These are phyloP conservation scores for Blomia tropicalis DNA, from an alignment of 2,888 invertebrate species.

Conservation along the genomic window DNA sequence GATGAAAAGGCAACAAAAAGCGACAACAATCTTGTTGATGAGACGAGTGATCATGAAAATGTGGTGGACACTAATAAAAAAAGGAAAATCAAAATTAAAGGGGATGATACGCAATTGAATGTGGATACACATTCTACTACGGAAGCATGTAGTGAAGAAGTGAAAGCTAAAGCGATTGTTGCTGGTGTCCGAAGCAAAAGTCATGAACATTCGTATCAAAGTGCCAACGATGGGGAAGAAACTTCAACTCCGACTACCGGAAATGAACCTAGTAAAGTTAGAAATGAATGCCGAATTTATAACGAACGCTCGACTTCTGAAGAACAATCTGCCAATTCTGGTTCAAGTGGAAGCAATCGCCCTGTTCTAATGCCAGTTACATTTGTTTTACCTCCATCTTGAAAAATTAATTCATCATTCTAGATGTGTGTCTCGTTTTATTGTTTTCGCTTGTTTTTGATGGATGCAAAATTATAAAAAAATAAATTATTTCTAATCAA, in stretches of 20 bases:
- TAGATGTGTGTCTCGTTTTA: no score
- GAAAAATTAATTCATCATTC: no score
- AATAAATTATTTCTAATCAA: no score
- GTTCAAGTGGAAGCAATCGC: neutral
- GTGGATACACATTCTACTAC: neutral
- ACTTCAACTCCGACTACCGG: neutral
- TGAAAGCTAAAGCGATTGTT: neutral
- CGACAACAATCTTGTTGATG: neutral
- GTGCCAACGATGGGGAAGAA: neutral
- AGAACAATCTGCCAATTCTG: neutral
- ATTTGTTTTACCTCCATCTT: neutral
- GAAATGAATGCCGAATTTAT: neutral
- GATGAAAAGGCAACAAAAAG: slow-evolving; percentile 25
- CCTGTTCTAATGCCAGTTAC: neutral
- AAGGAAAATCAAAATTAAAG: neutral
- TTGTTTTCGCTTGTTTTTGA: no score
- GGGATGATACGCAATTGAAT: neutral
- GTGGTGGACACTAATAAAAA: neutral
- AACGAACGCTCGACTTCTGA: neutral
- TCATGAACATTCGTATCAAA: neutral
- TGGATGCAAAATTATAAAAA: no score
- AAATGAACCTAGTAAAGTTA: neutral
- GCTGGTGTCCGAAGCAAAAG: neutral
- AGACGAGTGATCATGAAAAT: neutral
- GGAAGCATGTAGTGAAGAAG: neutral